Conservation (phyloP, 2,888 invertebrate genomes). For the Rhamphomyia laevipes region DNA sequence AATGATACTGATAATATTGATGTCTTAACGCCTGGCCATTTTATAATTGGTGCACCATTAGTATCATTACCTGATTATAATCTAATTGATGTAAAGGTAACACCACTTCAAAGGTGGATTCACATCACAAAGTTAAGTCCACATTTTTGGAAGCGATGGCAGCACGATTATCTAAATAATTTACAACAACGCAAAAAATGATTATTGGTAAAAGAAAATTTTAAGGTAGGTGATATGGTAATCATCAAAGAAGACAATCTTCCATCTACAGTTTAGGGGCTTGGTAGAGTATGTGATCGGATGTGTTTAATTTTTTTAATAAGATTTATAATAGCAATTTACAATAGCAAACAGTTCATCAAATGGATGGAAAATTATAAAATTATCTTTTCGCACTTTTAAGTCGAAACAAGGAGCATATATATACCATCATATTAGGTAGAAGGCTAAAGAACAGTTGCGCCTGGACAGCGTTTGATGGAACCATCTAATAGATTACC, state of each 20-base stretch:
- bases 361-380: too few relatives aligned
- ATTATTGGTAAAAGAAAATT: background rate
- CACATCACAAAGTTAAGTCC: constrained; percentile 15
- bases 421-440: too few relatives aligned
- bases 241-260: background rate
- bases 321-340: too few relatives aligned
- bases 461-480: too few relatives aligned
- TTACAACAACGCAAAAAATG: constrained; percentile 13
- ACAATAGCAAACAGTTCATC: too few relatives aligned
- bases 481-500: too few relatives aligned
- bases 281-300: background rate
- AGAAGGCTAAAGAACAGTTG: too few relatives aligned
- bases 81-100: background rate
- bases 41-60: constrained; percentile 1
- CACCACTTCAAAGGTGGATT: constrained; percentile 17
- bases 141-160: constrained; percentile 19
- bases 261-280: background rate
- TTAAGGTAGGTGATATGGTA: background rate
- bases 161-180: constrained; percentile 16
- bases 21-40: constrained; percentile 8
- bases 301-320: too few relatives aligned
- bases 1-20: constrained; percentile 9
- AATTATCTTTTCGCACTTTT: too few relatives aligned
- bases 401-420: too few relatives aligned
- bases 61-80: constrained; percentile 9